A percentile compares a stretch with the other conserved stretches of the same genome.
These are phyloP conservation scores for Epinotia bilunana DNA, from an alignment of 2,888 invertebrate genomes.

Conservation along the genomic window DNA sequence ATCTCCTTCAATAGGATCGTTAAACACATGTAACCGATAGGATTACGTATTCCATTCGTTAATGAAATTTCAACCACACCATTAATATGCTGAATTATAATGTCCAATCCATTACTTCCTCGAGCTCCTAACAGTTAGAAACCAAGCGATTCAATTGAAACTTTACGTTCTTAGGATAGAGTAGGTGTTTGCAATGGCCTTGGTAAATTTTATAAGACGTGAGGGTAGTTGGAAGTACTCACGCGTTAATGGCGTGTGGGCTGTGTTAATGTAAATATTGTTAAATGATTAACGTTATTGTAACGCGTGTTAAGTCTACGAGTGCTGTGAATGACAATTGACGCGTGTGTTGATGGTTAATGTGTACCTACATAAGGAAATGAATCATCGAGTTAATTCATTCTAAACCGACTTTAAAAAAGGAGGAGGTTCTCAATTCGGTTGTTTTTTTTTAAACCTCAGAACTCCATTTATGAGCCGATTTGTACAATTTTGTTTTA, in stretches of 20 bases:
- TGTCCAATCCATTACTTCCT: background rate
- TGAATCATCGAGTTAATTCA: background rate
- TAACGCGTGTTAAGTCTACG: background rate
- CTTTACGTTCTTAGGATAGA: background rate
- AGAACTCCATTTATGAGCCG: too few species aligned
- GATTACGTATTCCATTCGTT: conserved; percentile 36
- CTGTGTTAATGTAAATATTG: conserved; percentile 36
- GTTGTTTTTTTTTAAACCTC: too few species aligned
- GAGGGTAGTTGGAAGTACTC: background rate
- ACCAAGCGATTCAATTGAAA: background rate
- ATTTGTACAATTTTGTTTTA: too few species aligned
- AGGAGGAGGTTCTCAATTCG: too few species aligned
- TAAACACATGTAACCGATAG: conserved; percentile 23
- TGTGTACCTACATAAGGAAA: background rate
- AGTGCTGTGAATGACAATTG: conserved; percentile 23
- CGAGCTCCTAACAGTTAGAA: background rate
- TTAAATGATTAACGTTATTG: conserved; percentile 37
- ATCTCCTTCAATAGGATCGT: conserved; percentile 5
- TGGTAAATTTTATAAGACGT: background rate
- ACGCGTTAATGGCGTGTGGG: conserved; percentile 26
- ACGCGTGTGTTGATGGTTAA: conserved; percentile 6
- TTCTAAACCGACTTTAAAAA: too few species aligned
- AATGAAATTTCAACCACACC: conserved; percentile 39
- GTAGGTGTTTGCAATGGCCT: background rate
- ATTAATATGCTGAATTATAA: conserved; percentile 44